Percentiles rank a stretch among this genome's conserved stretches.
phyloP scores from a whole-genome alignment of 2,113 vertebrate genomes.

The Clarias magur region DNA sequence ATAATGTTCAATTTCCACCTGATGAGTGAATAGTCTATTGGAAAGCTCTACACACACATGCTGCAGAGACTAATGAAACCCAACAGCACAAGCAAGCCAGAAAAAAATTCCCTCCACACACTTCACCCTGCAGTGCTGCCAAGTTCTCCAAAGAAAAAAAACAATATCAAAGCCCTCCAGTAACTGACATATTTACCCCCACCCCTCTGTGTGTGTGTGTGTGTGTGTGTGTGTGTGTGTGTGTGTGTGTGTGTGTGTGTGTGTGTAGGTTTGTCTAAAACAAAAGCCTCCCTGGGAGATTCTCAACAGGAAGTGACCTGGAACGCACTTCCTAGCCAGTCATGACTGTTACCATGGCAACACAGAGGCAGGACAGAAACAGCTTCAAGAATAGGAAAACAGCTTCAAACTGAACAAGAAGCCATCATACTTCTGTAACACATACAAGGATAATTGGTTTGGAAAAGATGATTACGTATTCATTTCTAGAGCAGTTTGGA shows the following conservation, averaged over 20 bases:
- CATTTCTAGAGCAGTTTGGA: background rate
- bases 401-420: slow-evolving; percentile 7
- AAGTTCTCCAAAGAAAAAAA: background rate
- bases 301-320: slow-evolving; percentile 54
- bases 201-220: background rate
- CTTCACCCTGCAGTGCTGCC: slow-evolving; percentile 25
- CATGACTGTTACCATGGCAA: slow-evolving; percentile 64
- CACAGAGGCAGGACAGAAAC: slow-evolving; percentile 47
- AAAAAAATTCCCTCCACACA: slow-evolving; percentile 15
- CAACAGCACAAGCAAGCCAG: slow-evolving; percentile 10
- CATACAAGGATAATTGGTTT: background rate
- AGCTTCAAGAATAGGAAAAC: slow-evolving; percentile 11
- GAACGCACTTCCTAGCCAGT: slow-evolving; percentile 48
- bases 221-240: background rate
- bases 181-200: slow-evolving; percentile 22
- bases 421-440: background rate
- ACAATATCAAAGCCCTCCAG: slow-evolving; percentile 19
- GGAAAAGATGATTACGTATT: background rate
- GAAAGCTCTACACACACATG: background rate
- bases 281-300: slow-evolving; percentile 42
- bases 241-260: background rate
- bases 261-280: slow-evolving; percentile 21
- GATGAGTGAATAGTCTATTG: background rate
- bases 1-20: background rate
- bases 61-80: slow-evolving; percentile 11